Base-by-base conservation (phyloP, 2,113 vertebrate species). In the Lepidothrix coronata region DNA sequence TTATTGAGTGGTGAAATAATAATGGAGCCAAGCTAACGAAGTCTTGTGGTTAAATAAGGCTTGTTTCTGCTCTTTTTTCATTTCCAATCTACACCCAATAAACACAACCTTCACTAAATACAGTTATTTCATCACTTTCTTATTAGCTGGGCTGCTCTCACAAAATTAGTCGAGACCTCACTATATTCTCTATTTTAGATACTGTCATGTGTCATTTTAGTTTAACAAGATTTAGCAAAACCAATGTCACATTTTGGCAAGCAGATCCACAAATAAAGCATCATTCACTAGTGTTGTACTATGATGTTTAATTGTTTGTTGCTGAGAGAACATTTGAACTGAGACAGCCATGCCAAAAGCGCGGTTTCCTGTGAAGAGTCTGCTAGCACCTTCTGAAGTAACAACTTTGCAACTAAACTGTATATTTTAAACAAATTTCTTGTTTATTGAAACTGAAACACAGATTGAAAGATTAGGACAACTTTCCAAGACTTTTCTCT, bases 81-180 rank as follows among this genome's bases (percentile, higher is more conserved):
- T 84, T 89, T 41, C 39, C 18, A 61, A 46, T 81, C 12, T 49
- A 16, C 23, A 61, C 2, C 8, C 10, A 80, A 58, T 33, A 81
- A 62, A 39, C 18, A 46, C 21, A 73, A 62, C 6, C 9, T 89
- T 89, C 28, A 58, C 10, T 68, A 72, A 83, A 54, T 43, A 14
- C 5, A 63, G 27, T 11, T 68, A 8, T 68, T 76, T 25, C 17
- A 44, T 55, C 11, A n/a, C 55, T 58, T 88, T 86, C 27, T 46
- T 71, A 20, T 51, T 78, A 54, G 3, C 3, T 43, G 14, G 7
- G 14, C 35, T 74, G 23, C 0, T 0, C 25, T 74, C 2, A 43
- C 19, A 71, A 66, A 86, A 71, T n/a, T 20, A 43, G 7, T 41
- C 2, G 9, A 62, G 9, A 44, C 9, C 75, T 82, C 75, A 58